These are phyloP conservation scores for Tetrao urogallus DNA, from an alignment of 2,113 vertebrate genomes.

Conservation along the genomic window DNA sequence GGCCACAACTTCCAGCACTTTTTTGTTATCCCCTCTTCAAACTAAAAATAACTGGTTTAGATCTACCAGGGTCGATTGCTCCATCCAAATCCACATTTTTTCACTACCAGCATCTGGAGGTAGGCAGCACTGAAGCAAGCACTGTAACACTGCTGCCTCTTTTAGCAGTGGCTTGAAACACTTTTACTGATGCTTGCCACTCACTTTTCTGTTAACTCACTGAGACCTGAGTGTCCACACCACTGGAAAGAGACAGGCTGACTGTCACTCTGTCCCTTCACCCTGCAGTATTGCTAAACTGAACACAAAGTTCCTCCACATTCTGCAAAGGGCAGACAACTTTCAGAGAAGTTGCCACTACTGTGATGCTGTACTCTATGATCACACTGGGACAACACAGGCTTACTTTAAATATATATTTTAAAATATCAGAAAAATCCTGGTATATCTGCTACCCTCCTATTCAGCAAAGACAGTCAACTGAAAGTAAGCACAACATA, in stretches of 20 bases:
- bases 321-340: not conserved
- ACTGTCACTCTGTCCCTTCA: not conserved
- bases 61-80: slow-evolving; percentile 9
- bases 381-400: not conserved
- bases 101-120: not conserved
- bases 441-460: not conserved
- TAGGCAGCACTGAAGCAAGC: not conserved
- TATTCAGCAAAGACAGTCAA: not conserved
- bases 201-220: slow-evolving; percentile 8
- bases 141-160: not conserved
- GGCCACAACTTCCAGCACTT: not conserved
- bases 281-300: not conserved
- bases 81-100: slow-evolving; percentile 33
- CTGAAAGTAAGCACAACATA: not conserved
- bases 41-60: slow-evolving; percentile 22
- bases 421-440: not conserved
- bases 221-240: not conserved
- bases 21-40: not conserved
- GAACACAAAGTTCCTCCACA: not conserved
- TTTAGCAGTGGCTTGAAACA: slow-evolving; percentile 16
- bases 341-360: not conserved
- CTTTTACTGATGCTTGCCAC: not conserved
- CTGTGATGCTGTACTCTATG: not conserved
- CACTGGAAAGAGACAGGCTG: not conserved
- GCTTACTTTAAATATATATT: too few relatives aligned